Base-by-base conservation (phyloP, 2,888 invertebrate genomes). In the Microplitis manilae region DNA sequence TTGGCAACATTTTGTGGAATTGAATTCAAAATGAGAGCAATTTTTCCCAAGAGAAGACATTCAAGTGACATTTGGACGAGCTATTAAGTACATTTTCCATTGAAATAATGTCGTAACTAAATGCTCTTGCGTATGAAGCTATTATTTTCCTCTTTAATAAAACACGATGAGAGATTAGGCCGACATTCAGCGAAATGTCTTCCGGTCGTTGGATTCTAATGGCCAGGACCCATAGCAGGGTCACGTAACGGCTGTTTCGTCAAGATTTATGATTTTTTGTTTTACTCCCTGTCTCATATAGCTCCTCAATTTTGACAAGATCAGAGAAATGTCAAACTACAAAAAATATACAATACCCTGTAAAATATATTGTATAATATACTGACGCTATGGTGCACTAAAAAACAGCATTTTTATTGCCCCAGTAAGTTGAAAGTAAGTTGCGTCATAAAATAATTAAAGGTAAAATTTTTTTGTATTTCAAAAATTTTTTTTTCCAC, bases 201-300 rank as follows among this genome's bases (percentile, higher is more conserved):
- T 87, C 88, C 87, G 87, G 85, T 84, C 82, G 84, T 85, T 85
- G 82, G 84, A 84, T 84, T 81, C 81, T 80, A 77, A 79, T 81
- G 80, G 82, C 77, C 80, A 77, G 68, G 81, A 78, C 78, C 79
- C 77, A 70, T 74, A 77, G 76, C 80, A 80, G 81, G 83, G 81
- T 85, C 83, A 78, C 77, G 78, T 85, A 83, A 82, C 82, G 81
- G 82, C 81, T 79, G 82, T 80, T 82, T 81, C 82, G 81, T 80
- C 40, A 60, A 17, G 39, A 73, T 73, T 77, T 77, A 72, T 72
- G 68, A 64, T 76, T 41, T 40, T 41, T 72, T 68, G 30, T 41
- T 60, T 40, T 6, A 9, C 38, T 50, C 30, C 50, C 50, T 50
- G 50, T 50, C 50, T 50, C 13, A 50, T 13, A 50, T 9, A 13